Conservation (phyloP, 2,113 vertebrate genomes). For the Apodemus sylvaticus region DNA sequence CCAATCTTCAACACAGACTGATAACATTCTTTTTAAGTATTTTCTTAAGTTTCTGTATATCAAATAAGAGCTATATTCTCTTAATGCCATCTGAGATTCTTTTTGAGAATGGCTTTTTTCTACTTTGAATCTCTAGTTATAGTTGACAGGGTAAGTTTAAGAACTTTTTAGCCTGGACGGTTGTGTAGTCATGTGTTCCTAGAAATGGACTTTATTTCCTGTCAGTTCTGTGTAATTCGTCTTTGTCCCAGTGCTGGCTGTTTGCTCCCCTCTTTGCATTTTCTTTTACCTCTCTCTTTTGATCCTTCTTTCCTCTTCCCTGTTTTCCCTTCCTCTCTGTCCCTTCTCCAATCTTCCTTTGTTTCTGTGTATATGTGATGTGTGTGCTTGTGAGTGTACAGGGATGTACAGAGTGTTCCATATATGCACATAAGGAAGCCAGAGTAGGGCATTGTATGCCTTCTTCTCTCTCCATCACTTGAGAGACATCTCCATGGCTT, state of each 20-base stretch:
- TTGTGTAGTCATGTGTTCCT: neutral
- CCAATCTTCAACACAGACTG: too few species aligned
- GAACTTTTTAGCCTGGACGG: neutral
- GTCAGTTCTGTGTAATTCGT: neutral
- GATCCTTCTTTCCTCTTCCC: neutral
- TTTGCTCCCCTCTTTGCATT: neutral
- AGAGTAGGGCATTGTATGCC: neutral
- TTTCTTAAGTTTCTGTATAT: neutral
- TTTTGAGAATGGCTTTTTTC: neutral
- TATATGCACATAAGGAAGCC: neutral
- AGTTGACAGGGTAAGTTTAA: neutral
- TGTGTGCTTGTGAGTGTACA: neutral
- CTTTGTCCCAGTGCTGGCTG: neutral
- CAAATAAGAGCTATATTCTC: neutral
- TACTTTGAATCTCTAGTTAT: constrained; percentile 4
- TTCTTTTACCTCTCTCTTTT: neutral
- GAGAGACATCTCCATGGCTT: neutral
- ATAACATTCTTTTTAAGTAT: neutral
- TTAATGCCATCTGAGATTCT: neutral
- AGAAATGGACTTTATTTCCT: neutral
- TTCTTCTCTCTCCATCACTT: neutral
- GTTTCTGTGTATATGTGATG: neutral
- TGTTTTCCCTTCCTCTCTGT: neutral
- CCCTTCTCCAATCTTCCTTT: neutral
- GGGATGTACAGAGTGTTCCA: neutral